A percentile compares a stretch with the other conserved stretches of the same genome.
These are phyloP conservation scores for Pseudococcus longispinus DNA, from an alignment of 2,888 invertebrate species.

Conservation along the genomic window DNA sequence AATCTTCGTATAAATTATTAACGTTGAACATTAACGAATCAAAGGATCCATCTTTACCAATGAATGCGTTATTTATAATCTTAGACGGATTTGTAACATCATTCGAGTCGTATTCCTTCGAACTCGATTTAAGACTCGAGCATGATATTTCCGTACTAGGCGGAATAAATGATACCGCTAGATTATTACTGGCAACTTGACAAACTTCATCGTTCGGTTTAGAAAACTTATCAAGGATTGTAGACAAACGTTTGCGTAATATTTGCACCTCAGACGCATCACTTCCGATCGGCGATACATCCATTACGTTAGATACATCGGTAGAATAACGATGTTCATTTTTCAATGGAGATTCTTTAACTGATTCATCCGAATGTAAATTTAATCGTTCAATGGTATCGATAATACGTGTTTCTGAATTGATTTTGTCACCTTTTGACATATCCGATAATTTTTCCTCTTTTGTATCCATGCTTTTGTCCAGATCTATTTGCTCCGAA, in stretches of 20 bases:
- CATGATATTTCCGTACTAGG: neutral
- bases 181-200: neutral
- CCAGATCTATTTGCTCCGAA: neutral
- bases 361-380: neutral
- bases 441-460: neutral
- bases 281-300: neutral
- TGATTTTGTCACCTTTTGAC: neutral
- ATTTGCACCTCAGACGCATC: neutral
- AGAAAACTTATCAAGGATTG: neutral
- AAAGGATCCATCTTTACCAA: neutral
- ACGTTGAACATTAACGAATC: neutral
- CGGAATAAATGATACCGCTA: neutral
- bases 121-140: neutral
- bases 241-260: neutral
- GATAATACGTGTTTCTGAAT: neutral
- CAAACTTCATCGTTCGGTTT: neutral
- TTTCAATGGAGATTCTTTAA: neutral
- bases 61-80: neutral
- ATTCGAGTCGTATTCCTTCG: neutral
- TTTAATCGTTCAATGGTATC: neutral
- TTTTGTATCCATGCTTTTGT: neutral
- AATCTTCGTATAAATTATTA: neutral
- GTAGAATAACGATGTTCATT: neutral
- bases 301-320: neutral
- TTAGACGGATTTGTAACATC: neutral